Evolutionary conservation across 2,797 vertebrate species (phyloP).

Genomic region (Odontamblyopus rebecca): DNA sequence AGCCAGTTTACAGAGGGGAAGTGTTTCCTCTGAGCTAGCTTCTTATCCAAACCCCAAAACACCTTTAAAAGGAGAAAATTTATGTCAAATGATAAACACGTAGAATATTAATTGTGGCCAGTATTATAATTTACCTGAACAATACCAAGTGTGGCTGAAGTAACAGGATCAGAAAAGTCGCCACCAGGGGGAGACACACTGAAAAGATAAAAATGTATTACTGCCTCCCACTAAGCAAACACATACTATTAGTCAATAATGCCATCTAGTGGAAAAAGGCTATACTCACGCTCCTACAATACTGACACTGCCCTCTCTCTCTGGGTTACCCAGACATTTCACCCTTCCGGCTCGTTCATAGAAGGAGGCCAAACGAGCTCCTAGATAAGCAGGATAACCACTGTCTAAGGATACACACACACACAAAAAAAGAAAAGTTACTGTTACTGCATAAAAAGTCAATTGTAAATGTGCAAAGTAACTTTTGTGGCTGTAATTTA

Average conservation of each 20-base stretch:
- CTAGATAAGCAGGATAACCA: slow-evolving; percentile 84
- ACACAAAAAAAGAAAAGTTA: not conserved
- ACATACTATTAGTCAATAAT: not conserved
- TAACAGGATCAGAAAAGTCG: slow-evolving; percentile 98
- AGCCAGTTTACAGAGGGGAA: slow-evolving; percentile 99
- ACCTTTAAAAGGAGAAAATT: slow-evolving; percentile 70
- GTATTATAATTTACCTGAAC: slow-evolving; percentile 84
- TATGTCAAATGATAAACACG: not conserved
- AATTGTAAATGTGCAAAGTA: not conserved
- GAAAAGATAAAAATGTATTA: slow-evolving; percentile 10
- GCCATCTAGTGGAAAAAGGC: slow-evolving; percentile 1
- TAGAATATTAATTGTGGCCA: not conserved
- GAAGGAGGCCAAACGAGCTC: slow-evolving; percentile 94
- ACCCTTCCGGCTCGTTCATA: slow-evolving; percentile 96
- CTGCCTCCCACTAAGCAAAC: not conserved
- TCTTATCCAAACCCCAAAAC: slow-evolving; percentile 99
- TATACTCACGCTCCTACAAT: slow-evolving; percentile 96
- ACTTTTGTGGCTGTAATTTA: not conserved
- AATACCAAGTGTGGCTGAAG: slow-evolving; percentile 96
- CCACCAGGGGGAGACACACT: slow-evolving; percentile 98
- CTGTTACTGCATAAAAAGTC: not conserved
- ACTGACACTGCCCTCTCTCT: slow-evolving; percentile 97
- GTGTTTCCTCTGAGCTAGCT: slow-evolving; percentile 96
- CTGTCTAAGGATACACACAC: slow-evolving; percentile 57
- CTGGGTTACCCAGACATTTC: slow-evolving; percentile 95